Conservation (phyloP, 2,797 vertebrate genomes). For the Danio kyathit region DNA sequence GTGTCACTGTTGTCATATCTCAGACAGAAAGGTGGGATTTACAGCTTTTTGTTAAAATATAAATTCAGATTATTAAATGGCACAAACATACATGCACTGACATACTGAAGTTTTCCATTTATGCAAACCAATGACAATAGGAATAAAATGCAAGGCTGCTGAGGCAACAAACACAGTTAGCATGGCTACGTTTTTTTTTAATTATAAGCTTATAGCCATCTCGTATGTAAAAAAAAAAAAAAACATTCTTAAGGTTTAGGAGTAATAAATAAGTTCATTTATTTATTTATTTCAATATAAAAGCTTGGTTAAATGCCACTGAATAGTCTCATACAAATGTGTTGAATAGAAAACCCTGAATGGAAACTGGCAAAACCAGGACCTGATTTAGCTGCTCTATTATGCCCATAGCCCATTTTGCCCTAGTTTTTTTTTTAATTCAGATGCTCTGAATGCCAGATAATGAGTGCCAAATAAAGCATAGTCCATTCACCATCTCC, state of each 20-base stretch:
- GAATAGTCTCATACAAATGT: slow-evolving; percentile 24
- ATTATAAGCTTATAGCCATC: background rate
- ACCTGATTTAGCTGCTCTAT: slow-evolving; percentile 11
- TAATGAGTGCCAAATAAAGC: slow-evolving; percentile 26
- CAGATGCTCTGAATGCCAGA: slow-evolving; percentile 12
- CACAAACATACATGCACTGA: too few relatives aligned
- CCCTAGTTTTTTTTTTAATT: slow-evolving; percentile 30
- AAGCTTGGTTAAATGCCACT: slow-evolving; percentile 17
- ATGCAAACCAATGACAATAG: background rate
- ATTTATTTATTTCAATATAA: background rate
- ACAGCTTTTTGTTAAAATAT: background rate
- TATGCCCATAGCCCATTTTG: slow-evolving; percentile 22
- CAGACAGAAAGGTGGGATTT: background rate
- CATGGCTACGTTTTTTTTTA: too few relatives aligned
- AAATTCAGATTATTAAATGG: too few relatives aligned
- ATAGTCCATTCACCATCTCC: slow-evolving; percentile 24
- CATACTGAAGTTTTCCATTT: background rate
- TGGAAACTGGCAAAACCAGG: slow-evolving; percentile 30
- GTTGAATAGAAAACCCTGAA: slow-evolving; percentile 10
- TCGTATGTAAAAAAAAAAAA: background rate
- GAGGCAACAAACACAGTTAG: too few relatives aligned
- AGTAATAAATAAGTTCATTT: background rate
- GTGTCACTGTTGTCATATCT: slow-evolving; percentile 65
- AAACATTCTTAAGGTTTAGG: background rate
- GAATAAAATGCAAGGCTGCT: too few relatives aligned